Conservation (phyloP, 2,797 vertebrate species). For the Taenioides sp. region DNA sequence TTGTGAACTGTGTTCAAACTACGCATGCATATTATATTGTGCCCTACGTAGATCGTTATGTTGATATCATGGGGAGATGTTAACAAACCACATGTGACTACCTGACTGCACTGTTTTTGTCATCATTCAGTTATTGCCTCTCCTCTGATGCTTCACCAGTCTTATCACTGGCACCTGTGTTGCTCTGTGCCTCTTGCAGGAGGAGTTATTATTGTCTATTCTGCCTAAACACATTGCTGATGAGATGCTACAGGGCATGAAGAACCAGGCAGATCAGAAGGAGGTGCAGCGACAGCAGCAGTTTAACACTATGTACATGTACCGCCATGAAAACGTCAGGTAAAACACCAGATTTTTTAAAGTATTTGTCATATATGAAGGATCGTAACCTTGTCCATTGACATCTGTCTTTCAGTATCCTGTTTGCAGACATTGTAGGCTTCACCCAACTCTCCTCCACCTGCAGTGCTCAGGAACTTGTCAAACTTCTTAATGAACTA, state of each 20-base stretch:
- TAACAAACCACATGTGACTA: constrained; percentile 42
- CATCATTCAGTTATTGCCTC: constrained; percentile 8
- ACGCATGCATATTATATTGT: neutral
- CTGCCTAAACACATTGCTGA: constrained; percentile 96
- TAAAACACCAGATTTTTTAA: constrained; percentile 47
- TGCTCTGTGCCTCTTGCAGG: constrained; percentile 70
- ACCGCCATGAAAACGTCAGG: constrained; percentile 97
- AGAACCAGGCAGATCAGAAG: constrained; percentile 88
- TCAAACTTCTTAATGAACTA: constrained; percentile 93
- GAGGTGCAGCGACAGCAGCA: constrained; percentile 88
- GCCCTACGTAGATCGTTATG: neutral
- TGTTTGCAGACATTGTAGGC: constrained; percentile 95
- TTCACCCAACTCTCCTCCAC: constrained; percentile 93
- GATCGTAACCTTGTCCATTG: neutral
- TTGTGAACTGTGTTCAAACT: neutral
- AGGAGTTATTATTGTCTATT: constrained; percentile 92
- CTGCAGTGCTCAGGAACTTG: constrained; percentile 93
- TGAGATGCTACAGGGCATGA: constrained; percentile 97
- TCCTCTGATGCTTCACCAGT: constrained; percentile 14
- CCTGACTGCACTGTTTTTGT: constrained; percentile 37
- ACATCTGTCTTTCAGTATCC: constrained; percentile 80
- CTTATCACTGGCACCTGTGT: neutral
- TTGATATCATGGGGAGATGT: constrained; percentile 20
- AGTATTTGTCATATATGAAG: neutral
- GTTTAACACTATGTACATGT: constrained; percentile 99